Evolutionary conservation across 2,888 invertebrate species (phyloP), one percentile per base, ranked within the genome.

Genomic region (Liopterus haemorrhoidalis): DNA sequence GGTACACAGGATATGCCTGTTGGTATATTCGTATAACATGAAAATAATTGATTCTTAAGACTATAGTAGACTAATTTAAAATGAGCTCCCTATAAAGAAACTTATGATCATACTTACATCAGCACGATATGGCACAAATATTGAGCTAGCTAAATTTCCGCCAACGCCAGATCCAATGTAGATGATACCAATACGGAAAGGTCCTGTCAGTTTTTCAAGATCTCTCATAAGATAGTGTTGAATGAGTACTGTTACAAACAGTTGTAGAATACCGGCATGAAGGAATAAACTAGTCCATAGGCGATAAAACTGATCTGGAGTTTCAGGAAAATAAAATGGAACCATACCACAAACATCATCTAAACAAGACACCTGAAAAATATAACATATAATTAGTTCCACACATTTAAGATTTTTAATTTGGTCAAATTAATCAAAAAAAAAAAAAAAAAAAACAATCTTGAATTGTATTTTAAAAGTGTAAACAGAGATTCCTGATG

Each of bases 311-410:
- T 99, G 99, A 73, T 99, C 95, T 33, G 97, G 97, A 58, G 83
- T 81, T 64, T 93, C 88, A 38, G 88, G 81, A 53, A 87, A 81
- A 68, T 94, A 85, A 68, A 96, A 95, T 28, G 94, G 92, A 57
- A 97, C 81, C 96, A 99, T 96, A 36, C 97, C 97, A 60, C 90
- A 90, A 0, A 91, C 88, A 64, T 96, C 90, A 66, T 89, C 90
- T 55, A 97, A 75, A 67, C 97, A 99, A 30, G 93, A 90, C 39
- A 96, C 94, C 88, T 96, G 71, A 20, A 41, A 54, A n/a, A n/a
- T n/a, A n/a, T n/a, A n/a, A n/a, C n/a, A n/a, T n/a, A n/a, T n/a
- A n/a, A n/a, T n/a, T n/a, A n/a, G n/a, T n/a, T n/a, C n/a, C n/a
- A n/a, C n/a, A n/a, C n/a, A n/a, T n/a, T n/a, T n/a, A n/a, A n/a